Conservation (phyloP, 2,113 vertebrate species). For the Ranitomeya imitator region DNA sequence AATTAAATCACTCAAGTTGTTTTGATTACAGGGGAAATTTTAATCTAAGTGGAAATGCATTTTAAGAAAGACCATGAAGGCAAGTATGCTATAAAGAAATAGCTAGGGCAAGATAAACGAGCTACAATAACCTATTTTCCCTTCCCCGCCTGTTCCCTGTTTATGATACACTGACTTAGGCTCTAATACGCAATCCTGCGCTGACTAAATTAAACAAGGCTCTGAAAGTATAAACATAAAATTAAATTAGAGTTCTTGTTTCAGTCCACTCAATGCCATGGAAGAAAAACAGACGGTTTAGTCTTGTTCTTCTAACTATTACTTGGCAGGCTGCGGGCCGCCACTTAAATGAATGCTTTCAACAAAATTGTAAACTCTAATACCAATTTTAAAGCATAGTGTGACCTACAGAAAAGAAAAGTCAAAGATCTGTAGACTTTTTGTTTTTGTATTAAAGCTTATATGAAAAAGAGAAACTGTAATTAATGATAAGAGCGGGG, state of each 20-base stretch:
- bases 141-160: rapidly evolving
- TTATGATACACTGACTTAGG: slow-evolving; percentile 58
- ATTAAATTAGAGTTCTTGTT: slow-evolving; percentile 56
- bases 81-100: slow-evolving; percentile 34
- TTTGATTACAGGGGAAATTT: background rate
- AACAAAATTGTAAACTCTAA: slow-evolving; percentile 62
- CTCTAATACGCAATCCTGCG: slow-evolving; percentile 36
- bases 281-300: slow-evolving; percentile 59
- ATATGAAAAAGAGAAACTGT: slow-evolving; percentile 63
- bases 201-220: slow-evolving; percentile 59
- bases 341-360: slow-evolving; percentile 66
- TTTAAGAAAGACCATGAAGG: background rate
- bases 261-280: slow-evolving; percentile 50
- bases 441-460: slow-evolving; percentile 62
- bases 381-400: slow-evolving; percentile 61
- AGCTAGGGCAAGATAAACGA: slow-evolving; percentile 61
- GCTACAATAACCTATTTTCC: slow-evolving; percentile 30
- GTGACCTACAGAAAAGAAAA: slow-evolving; percentile 63
- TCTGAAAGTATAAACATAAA: slow-evolving; percentile 55
- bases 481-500: slow-evolving; percentile 66
- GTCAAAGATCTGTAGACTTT: slow-evolving; percentile 13
- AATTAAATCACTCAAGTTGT: background rate
- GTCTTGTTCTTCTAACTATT: slow-evolving; percentile 55
- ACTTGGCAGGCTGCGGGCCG: slow-evolving; percentile 64
- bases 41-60: background rate